phyloP scores from a whole-genome alignment of 1,140 invertebrate species.

The Tetranychus urticae region DNA sequence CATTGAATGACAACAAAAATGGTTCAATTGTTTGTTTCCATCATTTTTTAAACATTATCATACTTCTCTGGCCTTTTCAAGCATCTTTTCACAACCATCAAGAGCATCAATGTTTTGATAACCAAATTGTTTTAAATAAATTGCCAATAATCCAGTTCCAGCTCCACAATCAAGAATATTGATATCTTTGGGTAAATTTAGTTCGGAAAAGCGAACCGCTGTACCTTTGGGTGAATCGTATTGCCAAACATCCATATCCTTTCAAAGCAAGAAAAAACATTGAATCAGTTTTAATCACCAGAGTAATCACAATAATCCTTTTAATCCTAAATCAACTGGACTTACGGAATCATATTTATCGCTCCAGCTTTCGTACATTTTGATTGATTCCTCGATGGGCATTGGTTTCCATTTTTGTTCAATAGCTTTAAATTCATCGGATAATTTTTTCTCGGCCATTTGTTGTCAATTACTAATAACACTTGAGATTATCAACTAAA shows the following conservation, averaged over 20 bases:
- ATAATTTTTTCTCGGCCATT: no score
- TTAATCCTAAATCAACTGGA: neutral
- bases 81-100: conserved; percentile 11
- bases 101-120: conserved; percentile 13
- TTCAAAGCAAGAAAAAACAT: no score
- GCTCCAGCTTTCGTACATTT: neutral
- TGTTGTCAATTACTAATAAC: no score
- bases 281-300: no score
- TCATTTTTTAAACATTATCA: neutral
- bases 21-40: neutral
- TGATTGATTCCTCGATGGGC: neutral
- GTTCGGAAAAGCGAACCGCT: neutral
- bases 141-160: conserved; percentile 5
- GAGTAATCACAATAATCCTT: no score
- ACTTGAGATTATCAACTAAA: no score
- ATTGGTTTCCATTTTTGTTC: neutral
- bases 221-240: neutral
- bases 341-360: neutral
- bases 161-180: conserved; percentile 8
- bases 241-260: conserved; percentile 2
- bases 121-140: conserved; percentile 1
- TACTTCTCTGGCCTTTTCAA: conserved; percentile 3
- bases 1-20: neutral
- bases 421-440: neutral
- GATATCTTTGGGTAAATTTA: conserved; percentile 3